Evolutionary conservation across 2,797 vertebrate species (phyloP).

Genomic region (Pipistrellus nathusii): DNA sequence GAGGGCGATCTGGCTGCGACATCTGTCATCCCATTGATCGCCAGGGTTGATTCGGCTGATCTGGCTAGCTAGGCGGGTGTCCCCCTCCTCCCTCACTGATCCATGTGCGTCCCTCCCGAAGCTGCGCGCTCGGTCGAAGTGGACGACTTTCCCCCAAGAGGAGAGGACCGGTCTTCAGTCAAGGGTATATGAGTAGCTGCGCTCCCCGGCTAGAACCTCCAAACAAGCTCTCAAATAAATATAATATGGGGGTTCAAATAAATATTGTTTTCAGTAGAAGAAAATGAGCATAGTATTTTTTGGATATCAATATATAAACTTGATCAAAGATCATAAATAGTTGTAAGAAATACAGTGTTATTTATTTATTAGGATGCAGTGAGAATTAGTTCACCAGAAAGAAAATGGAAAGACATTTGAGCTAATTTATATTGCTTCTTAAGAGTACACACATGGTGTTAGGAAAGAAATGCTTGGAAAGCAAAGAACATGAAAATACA

Average conservation of each 20-base stretch:
- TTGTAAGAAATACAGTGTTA: constrained; percentile 13
- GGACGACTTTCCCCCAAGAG: no score
- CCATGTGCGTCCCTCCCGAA: no score
- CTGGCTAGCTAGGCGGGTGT: no score
- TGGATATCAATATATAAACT: constrained; percentile 21
- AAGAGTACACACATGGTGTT: constrained; percentile 50
- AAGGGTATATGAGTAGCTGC: no score
- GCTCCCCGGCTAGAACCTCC: no score
- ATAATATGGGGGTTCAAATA: constrained; percentile 58
- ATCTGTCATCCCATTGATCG: no score
- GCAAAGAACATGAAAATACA: constrained; percentile 34
- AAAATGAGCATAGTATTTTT: constrained; percentile 57
- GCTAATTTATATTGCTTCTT: constrained; percentile 22
- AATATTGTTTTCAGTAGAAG: constrained; percentile 54
- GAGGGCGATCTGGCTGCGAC: no score
- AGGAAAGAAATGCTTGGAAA: constrained; percentile 61
- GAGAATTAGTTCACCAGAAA: constrained; percentile 79
- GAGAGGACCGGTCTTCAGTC: no score
- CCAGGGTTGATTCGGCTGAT: no score
- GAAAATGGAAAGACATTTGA: constrained; percentile 67
- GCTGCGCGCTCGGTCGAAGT: no score
- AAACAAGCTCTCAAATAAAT: constrained; percentile 46
- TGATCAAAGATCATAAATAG: constrained; percentile 30
- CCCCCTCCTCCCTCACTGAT: no score
- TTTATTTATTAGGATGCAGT: constrained; percentile 79